Percentiles rank a stretch among this genome's conserved stretches.
These are phyloP conservation scores for Trigoniulus corallinus DNA, from an alignment of 1,140 invertebrate species.

Conservation along the genomic window DNA sequence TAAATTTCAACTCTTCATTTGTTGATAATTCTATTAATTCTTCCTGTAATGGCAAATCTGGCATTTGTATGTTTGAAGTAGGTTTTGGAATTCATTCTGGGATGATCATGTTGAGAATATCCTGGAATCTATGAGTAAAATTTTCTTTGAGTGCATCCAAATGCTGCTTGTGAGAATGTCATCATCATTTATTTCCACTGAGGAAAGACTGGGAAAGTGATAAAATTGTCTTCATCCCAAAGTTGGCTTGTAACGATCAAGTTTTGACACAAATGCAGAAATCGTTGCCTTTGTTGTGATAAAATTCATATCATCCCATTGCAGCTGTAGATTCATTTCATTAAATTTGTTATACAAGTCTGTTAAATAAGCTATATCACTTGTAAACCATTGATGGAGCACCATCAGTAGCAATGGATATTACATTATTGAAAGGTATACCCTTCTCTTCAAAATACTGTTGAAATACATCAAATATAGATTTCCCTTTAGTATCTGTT, in stretches of 20 bases:
- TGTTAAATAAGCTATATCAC: constrained; percentile 13
- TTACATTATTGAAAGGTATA: constrained; percentile 20
- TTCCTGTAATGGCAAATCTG: not conserved
- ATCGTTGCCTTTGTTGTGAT: constrained; percentile 11
- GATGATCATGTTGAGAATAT: constrained; percentile 11
- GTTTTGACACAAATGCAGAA: constrained; percentile 11
- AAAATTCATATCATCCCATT: constrained; percentile 12
- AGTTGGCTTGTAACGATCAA: constrained; percentile 7
- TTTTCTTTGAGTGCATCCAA: constrained; percentile 8
- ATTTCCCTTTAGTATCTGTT: constrained; percentile 12
- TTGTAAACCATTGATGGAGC: constrained; percentile 16
- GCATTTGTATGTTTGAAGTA: constrained; percentile 6
- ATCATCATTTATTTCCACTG: too few species aligned
- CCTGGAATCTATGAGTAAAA: constrained; percentile 12
- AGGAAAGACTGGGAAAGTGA: not conserved
- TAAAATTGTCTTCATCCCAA: not conserved
- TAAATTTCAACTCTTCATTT: constrained; percentile 8
- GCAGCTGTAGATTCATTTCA: constrained; percentile 11
- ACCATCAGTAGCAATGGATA: constrained; percentile 19
- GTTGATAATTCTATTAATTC: constrained; percentile 5
- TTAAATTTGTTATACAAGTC: constrained; percentile 13
- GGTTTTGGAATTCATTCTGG: constrained; percentile 9
- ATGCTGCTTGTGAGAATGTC: constrained; percentile 7
- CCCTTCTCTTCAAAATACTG: constrained; percentile 18
- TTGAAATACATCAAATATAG: constrained; percentile 13